phyloP scores from a whole-genome alignment of 2,888 invertebrate genomes.

The Cephus nigrinus region DNA sequence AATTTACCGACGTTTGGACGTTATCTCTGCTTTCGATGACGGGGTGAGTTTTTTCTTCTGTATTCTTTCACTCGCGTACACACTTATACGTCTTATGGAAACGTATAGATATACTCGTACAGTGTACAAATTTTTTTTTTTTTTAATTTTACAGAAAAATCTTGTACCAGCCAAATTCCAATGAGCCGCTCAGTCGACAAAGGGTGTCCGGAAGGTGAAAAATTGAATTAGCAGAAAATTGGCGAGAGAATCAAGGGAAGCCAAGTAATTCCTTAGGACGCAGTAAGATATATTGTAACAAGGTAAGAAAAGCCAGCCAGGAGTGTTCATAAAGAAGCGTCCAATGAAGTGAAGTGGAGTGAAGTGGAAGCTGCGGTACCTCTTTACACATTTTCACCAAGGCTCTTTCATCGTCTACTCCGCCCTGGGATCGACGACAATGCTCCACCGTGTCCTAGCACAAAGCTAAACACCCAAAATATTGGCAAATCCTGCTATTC shows the following conservation, averaged over 20 bases:
- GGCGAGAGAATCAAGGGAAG: neutral
- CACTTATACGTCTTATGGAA: neutral
- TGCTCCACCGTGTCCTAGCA: constrained; percentile 29
- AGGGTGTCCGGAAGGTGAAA: neutral
- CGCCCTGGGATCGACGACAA: constrained; percentile 12
- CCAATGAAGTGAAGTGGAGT: neutral
- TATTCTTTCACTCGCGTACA: neutral
- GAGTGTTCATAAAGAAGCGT: neutral
- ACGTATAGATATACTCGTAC: no score
- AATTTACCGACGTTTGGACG: constrained; percentile 46
- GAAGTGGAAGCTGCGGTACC: neutral
- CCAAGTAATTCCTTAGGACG: neutral
- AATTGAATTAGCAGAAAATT: neutral
- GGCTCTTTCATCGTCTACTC: neutral
- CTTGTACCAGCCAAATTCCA: neutral
- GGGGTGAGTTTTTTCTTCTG: neutral
- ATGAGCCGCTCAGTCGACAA: neutral
- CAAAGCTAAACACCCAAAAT: constrained; percentile 64
- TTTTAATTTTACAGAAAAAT: neutral
- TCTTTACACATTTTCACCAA: neutral
- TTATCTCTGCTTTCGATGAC: constrained; percentile 6
- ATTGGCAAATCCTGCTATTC: constrained; percentile 47
- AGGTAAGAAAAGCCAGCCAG: neutral
- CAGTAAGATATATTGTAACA: neutral
- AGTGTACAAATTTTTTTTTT: no score